phyloP scores from a whole-genome alignment of 2,797 vertebrate species.

The Pangasius krempfi region DNA sequence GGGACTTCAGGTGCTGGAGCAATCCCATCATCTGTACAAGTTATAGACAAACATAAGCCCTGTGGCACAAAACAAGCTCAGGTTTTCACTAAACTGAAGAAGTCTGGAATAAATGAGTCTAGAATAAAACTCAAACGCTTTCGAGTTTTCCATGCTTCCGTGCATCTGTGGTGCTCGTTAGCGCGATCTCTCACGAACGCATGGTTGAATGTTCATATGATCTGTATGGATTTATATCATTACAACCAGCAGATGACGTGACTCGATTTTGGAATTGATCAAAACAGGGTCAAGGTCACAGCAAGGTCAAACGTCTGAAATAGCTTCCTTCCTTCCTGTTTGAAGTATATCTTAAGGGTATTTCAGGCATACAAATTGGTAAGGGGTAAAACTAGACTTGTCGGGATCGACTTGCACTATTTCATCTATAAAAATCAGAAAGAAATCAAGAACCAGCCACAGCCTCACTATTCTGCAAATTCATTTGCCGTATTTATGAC shows the following conservation, averaged over 20 bases:
- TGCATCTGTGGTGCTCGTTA: too few relatives aligned
- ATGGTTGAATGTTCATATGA: too few relatives aligned
- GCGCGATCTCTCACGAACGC: neutral
- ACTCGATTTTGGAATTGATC: neutral
- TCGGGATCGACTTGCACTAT: too few relatives aligned
- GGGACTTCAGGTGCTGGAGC: slow-evolving; percentile 89
- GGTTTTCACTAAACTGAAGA: neutral
- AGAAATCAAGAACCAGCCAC: too few relatives aligned
- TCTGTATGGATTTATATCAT: neutral
- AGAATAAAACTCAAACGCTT: too few relatives aligned
- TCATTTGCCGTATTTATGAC: too few relatives aligned
- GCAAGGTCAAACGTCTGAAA: neutral
- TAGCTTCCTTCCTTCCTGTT: neutral
- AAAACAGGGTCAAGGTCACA: neutral
- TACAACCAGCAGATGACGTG: neutral
- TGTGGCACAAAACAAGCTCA: neutral
- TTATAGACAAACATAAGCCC: neutral
- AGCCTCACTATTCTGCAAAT: too few relatives aligned
- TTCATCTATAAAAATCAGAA: too few relatives aligned
- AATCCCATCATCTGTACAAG: slow-evolving; percentile 82
- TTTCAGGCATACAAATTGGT: neutral
- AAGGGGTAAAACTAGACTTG: neutral
- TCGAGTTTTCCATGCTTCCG: too few relatives aligned
- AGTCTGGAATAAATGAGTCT: neutral
- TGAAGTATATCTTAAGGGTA: neutral